Evolutionary conservation across 2,113 vertebrate species (phyloP), one percentile per base, ranked within the genome.

Genomic region (Misgurnus mizolepis): DNA sequence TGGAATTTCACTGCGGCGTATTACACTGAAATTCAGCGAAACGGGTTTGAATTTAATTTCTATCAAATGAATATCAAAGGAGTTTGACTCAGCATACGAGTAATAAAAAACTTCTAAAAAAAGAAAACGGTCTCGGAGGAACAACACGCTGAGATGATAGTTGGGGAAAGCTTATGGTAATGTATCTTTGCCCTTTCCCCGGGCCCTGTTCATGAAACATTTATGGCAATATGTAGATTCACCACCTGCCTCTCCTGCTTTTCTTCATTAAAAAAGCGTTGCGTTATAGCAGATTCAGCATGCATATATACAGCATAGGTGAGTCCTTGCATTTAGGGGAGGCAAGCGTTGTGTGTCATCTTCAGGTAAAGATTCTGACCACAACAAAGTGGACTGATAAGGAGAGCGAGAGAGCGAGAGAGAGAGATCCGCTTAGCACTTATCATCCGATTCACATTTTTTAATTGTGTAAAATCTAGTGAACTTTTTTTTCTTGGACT

Each of bases 191-290:
- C 69, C 69, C 45, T 76, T 81, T 81, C 80, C 80, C 56, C 71
- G 3, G 50, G 80, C 49, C 8, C 15, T n/a, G 40, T 61, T 76
- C 80, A 81, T 76, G 53, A 81, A 76, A 81, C 64, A 81, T 81
- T 75, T 76, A 81, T 39, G 71, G 60, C 62, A 75, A 27, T 67
- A 76, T 81, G 75, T 66, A 81, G 69, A 73, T 75, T 34, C 69
- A 41, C 79, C 79, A 80, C 79, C 79, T 80, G 78, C 78, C 62
- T 80, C 50, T 53, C 49, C 68, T 80, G 79, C 39, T 60, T 76
- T 15, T 50, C 55, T 58, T 68, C 12, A 76, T 73, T 65, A 55
- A 8, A 34, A 17, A 6, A 55, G 47, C 7, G 6, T 53, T 39
- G 47, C 18, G 39, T 55, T 67, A 17, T 34, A 50, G 39, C 22